Evolutionary conservation across 2,113 vertebrate genomes (phyloP).

Genomic region (Gambusia affinis): DNA sequence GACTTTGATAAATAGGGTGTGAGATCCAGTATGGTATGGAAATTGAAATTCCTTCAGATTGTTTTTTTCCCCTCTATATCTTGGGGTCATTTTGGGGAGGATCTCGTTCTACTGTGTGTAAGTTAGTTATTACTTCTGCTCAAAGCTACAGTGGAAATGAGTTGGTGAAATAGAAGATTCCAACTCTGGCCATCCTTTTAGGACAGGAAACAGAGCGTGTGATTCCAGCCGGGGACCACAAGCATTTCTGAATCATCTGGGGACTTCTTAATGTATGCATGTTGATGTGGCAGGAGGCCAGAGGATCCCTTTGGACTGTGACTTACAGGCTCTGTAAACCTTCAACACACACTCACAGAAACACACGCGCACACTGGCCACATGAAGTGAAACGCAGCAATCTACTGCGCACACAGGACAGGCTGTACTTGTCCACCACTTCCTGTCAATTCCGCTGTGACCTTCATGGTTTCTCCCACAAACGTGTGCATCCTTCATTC

Average conservation of each 20-base stretch:
- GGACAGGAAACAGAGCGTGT: constrained; percentile 22
- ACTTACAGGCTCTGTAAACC: constrained; percentile 25
- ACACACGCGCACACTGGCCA: not conserved
- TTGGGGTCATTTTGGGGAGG: constrained; percentile 3
- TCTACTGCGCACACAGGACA: constrained; percentile 56
- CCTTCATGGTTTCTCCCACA: constrained; percentile 1
- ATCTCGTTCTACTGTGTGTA: not conserved
- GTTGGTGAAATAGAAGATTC: not conserved
- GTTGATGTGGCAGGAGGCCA: constrained; percentile 38
- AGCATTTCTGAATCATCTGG: constrained; percentile 36
- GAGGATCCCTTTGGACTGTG: constrained; percentile 20
- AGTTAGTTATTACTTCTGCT: not conserved
- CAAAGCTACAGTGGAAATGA: not conserved
- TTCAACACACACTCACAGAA: constrained; percentile 13
- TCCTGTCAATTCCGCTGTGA: constrained; percentile 59
- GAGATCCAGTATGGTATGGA: not conserved
- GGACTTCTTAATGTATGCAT: constrained; percentile 23
- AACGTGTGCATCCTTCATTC: not conserved
- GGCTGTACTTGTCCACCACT: constrained; percentile 40
- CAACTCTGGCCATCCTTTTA: not conserved
- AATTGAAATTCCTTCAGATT: constrained; percentile 11
- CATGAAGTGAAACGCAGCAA: constrained; percentile 32
- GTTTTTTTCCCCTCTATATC: constrained; percentile 22
- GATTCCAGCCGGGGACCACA: constrained; percentile 3
- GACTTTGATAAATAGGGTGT: not conserved